These are phyloP conservation scores for Etia nguti DNA, from an alignment of 2,113 vertebrate species.

Conservation along the genomic window DNA sequence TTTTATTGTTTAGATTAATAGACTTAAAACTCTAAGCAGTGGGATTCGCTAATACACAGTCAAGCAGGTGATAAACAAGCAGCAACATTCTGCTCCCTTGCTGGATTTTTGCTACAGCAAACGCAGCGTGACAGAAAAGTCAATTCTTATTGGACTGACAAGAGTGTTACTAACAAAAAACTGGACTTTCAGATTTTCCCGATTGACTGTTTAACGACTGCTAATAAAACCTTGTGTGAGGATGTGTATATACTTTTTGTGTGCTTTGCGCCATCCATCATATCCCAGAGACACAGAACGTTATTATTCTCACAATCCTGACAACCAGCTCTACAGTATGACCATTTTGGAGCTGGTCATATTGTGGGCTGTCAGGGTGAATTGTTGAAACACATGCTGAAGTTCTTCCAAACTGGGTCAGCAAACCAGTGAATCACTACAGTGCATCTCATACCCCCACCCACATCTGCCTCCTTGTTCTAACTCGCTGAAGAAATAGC, in stretches of 20 bases:
- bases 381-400: constrained; percentile 36
- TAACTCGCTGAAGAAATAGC: constrained; percentile 27
- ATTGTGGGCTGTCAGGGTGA: constrained; percentile 47
- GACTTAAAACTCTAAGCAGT: neutral
- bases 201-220: neutral
- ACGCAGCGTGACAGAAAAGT: neutral
- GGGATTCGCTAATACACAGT: neutral
- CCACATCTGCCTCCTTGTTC: constrained; percentile 34
- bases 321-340: neutral
- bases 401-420: constrained; percentile 48
- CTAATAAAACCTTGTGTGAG: constrained; percentile 11
- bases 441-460: constrained; percentile 23
- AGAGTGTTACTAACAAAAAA: neutral
- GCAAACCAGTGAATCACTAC: constrained; percentile 49
- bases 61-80: neutral
- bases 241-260: neutral
- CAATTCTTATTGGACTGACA: neutral
- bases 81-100: neutral
- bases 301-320: constrained; percentile 12
- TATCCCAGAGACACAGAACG: neutral
- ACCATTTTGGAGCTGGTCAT: constrained; percentile 29
- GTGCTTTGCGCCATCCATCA: neutral
- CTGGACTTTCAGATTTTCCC: neutral
- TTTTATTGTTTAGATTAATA: neutral
- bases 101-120: neutral